phyloP scores from a whole-genome alignment of 1,140 invertebrate species.

The Steinernema feltiae region DNA sequence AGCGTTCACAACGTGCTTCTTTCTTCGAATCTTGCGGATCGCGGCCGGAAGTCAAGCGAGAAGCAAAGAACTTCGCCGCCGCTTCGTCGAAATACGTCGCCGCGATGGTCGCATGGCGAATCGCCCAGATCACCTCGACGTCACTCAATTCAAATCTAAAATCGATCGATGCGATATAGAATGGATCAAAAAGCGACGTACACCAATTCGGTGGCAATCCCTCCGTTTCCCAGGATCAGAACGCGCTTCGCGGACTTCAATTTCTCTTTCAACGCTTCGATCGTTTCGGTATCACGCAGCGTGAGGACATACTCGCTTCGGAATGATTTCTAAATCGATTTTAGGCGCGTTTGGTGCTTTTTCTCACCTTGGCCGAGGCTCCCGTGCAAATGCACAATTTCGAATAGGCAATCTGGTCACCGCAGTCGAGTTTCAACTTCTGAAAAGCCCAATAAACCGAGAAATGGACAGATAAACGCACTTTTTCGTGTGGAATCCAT shows the following conservation, averaged over 20 bases:
- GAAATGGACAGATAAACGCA: too few species aligned
- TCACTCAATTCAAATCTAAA: constrained; percentile 71
- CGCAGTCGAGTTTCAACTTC: constrained; percentile 59
- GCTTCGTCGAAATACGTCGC: constrained; percentile 88
- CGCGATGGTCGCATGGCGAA: constrained; percentile 84
- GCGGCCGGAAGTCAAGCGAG: constrained; percentile 62
- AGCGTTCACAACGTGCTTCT: neutral
- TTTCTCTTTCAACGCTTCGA: neutral
- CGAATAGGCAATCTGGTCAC: constrained; percentile 67
- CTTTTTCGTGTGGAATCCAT: too few species aligned
- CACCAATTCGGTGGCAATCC: constrained; percentile 90
- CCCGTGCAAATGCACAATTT: constrained; percentile 82
- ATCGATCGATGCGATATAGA: constrained; percentile 21
- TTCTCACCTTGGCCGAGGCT: constrained; percentile 38
- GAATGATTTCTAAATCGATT: neutral
- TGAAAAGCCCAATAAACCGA: too few species aligned
- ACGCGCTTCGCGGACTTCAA: constrained; percentile 60
- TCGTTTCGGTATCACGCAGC: neutral
- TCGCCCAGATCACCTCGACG: constrained; percentile 81
- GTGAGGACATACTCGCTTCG: neutral
- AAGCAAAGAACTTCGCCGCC: constrained; percentile 84
- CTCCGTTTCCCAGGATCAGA: constrained; percentile 86
- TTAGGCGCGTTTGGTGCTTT: neutral
- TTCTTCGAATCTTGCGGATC: neutral
- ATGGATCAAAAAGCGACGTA: constrained; percentile 48